phyloP scores from a whole-genome alignment of 2,888 invertebrate genomes.

The Oscheius sp. region DNA sequence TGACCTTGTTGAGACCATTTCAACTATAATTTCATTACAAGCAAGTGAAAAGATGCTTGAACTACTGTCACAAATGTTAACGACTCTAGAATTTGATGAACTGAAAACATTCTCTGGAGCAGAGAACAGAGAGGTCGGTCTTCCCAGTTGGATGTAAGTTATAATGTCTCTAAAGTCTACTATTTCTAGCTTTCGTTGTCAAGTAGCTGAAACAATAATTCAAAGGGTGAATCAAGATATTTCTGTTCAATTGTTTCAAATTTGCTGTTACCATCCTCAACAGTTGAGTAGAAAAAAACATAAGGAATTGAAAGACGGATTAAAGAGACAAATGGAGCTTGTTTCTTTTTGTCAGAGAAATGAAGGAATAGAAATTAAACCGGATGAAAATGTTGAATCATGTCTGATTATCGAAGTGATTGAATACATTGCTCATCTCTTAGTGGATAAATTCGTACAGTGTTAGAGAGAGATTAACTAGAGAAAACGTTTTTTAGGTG shows the following conservation, averaged over 20 bases:
- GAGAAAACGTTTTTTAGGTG: neutral
- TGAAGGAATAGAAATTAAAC: neutral
- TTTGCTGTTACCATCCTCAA: slow-evolving; percentile 20
- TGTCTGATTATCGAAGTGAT: slow-evolving; percentile 4
- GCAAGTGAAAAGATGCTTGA: neutral
- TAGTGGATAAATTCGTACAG: neutral
- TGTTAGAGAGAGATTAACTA: neutral
- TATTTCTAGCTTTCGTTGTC: slow-evolving; percentile 23
- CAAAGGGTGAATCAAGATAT: neutral
- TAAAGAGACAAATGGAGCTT: neutral
- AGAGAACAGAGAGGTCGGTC: slow-evolving; percentile 5
- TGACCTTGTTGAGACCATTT: neutral
- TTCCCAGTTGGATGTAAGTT: slow-evolving; percentile 20
- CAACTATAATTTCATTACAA: neutral
- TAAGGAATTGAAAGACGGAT: neutral
- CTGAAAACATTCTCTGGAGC: neutral
- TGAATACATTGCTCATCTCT: slow-evolving; percentile 1
- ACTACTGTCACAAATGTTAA: neutral
- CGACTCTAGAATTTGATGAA: slow-evolving; percentile 16
- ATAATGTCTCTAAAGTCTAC: neutral
- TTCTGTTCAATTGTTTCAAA: slow-evolving; percentile 1
- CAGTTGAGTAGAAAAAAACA: neutral
- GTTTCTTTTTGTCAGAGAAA: neutral
- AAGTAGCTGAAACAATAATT: slow-evolving; percentile 11
- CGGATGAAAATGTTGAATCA: neutral